Base-by-base conservation (phyloP, 2,797 vertebrate genomes). In the Cichlasoma orientale region DNA sequence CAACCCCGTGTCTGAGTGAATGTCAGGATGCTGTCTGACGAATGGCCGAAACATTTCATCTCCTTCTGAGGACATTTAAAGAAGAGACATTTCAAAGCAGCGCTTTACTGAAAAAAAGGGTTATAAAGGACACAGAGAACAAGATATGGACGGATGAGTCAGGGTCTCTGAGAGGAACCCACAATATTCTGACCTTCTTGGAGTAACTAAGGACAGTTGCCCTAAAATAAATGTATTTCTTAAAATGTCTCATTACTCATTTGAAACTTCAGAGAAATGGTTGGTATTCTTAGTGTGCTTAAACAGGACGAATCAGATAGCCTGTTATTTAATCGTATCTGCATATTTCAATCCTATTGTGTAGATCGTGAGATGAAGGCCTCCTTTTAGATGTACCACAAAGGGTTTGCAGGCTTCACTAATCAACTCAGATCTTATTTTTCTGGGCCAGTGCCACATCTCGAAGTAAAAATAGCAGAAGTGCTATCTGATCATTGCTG, bases 191-290 rank as follows among this genome's bases (percentile, higher is more conserved):
- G 38, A 73, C 44, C 63, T 82, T 50, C 47, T 16, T 41, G 19
- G 27, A 88, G 12, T 88, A 74, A 89, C 75, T 83, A 66, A 92
- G 61, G 44, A 80, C 71, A 29, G 27, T 80, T 82, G 56, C 71
- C 25, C 70, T 81, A 27, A 90, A 94, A 93, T 93, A 93, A 94
- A 94, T 36, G 13, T 79, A 27, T 89, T 91, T 90, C 68, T 78
- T 86, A 76, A 82, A 87, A 72, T 59, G 71, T 70, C 50, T 82
- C 33, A 19, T 50, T 54, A 31, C 31, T 85, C 25, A 79, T 90
- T 90, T 57, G 16, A 38, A 23, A 38, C 50, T 72, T 79, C 58
- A 74, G 56, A 86, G 33, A 68, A 78, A 73, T 68, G 23, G 16
- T 74, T 53, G 36, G 38, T 69, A 69, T 82, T 86, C 72, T 78